Conservation (phyloP, 1,140 invertebrate genomes). For the Drosophila insularis region DNA sequence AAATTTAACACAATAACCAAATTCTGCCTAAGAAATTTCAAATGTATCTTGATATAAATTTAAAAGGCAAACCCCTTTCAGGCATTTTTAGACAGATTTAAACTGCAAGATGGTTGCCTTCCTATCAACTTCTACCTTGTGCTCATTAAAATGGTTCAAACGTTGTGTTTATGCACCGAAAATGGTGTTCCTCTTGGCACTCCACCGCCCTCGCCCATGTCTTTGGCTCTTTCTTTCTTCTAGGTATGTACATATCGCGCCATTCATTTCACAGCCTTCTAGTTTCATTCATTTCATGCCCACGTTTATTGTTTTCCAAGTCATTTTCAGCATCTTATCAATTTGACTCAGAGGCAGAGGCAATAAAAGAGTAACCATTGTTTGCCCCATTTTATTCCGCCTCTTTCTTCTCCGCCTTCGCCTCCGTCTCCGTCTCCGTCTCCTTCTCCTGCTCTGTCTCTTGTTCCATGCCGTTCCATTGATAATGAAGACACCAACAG, state of each 20-base stretch:
- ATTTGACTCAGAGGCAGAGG: constrained; percentile 72
- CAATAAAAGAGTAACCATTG: constrained; percentile 80
- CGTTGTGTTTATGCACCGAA: constrained; percentile 71
- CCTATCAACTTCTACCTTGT: neutral
- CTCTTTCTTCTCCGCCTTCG: neutral
- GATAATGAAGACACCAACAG: constrained; percentile 77
- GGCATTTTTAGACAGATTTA: neutral
- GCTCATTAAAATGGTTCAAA: constrained; percentile 73
- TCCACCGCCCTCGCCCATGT: neutral
- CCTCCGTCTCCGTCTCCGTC: no score
- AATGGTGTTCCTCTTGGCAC: constrained; percentile 29
- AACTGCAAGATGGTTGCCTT: neutral
- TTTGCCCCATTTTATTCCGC: constrained; percentile 12
- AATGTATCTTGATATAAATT: neutral
- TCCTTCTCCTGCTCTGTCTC: constrained; percentile 17
- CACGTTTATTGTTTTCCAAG: constrained; percentile 79
- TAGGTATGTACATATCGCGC: constrained; percentile 1
- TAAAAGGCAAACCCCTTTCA: neutral
- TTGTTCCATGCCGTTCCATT: constrained; percentile 26
- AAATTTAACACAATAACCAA: no score
- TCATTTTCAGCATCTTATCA: constrained; percentile 78
- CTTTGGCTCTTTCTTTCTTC: neutral
- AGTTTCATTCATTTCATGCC: constrained; percentile 68
- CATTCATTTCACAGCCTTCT: constrained; percentile 45
- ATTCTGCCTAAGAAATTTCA: no score